A percentile compares a stretch with the other conserved stretches of the same genome.
phyloP scores from a whole-genome alignment of 2,113 vertebrate genomes.

The Pseudois nayaur region DNA sequence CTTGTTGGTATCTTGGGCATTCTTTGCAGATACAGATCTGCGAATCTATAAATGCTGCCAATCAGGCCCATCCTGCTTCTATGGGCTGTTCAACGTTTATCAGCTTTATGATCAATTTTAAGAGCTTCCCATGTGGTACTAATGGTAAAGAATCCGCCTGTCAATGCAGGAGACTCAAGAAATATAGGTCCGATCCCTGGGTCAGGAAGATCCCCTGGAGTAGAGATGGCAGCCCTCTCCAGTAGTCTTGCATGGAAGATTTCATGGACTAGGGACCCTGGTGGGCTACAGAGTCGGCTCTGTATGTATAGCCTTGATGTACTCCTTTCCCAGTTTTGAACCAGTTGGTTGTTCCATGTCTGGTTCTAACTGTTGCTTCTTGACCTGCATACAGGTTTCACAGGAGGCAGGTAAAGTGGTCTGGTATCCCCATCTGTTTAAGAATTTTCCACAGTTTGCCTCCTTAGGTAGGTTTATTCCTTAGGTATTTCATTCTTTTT shows the following conservation, averaged over 20 bases:
- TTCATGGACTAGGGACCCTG: background rate
- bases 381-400: background rate
- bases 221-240: background rate
- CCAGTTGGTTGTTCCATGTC: background rate
- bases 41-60: too few relatives aligned
- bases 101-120: background rate
- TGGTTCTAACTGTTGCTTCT: background rate
- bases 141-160: background rate
- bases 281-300: background rate
- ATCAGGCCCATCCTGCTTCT: accelerated
- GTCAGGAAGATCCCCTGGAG: background rate
- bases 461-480: background rate
- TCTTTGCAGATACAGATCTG: too few relatives aligned
- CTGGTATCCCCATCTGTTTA: background rate
- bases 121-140: background rate
- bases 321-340: background rate
- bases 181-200: background rate
- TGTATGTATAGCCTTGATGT: background rate
- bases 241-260: background rate
- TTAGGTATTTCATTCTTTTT: background rate
- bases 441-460: background rate
- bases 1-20: accelerated
- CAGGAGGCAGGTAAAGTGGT: background rate
- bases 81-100: background rate
- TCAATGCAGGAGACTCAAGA: background rate